Evolutionary conservation across 1,140 invertebrate species (phyloP).

Genomic region (Leptinotarsa undecemlineata): DNA sequence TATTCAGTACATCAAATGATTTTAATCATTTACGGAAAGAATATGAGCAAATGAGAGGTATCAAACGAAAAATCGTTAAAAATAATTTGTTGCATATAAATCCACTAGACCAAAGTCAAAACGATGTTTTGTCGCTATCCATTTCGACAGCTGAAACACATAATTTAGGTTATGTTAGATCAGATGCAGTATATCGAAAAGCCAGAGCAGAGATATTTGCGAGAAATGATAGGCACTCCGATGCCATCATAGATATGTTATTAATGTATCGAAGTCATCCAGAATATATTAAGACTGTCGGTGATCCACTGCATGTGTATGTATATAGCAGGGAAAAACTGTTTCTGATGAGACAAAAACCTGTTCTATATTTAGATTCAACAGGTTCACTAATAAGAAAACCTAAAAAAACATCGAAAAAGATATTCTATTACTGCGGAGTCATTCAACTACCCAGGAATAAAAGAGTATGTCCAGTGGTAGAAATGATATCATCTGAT

Average conservation of each 20-base stretch:
- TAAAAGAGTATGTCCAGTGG: constrained; percentile 14
- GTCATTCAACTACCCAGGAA: background rate
- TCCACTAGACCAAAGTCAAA: constrained; percentile 5
- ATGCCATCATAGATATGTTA: constrained; percentile 9
- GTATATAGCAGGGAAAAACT: constrained; percentile 10
- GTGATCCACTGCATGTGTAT: constrained; percentile 14
- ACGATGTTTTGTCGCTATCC: background rate
- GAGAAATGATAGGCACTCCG: background rate
- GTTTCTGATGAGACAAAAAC: background rate
- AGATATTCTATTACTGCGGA: background rate
- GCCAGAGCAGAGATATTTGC: constrained; percentile 1
- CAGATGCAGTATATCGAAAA: constrained; percentile 20
- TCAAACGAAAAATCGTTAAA: constrained; percentile 5
- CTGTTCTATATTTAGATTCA: constrained; percentile 16
- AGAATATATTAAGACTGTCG: constrained; percentile 19
- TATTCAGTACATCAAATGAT: constrained; percentile 1
- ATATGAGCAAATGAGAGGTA: constrained; percentile 2
- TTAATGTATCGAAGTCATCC: constrained; percentile 2
- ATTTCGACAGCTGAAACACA: background rate
- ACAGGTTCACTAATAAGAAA: constrained; percentile 14
- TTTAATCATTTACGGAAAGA: background rate
- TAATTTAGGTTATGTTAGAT: constrained; percentile 12
- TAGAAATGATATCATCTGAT: constrained; percentile 17
- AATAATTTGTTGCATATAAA: constrained; percentile 17
- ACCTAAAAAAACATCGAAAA: constrained; percentile 7